Evolutionary conservation across 2,113 vertebrate species (phyloP).

Genomic region (Thinocorus orbignyianus): DNA sequence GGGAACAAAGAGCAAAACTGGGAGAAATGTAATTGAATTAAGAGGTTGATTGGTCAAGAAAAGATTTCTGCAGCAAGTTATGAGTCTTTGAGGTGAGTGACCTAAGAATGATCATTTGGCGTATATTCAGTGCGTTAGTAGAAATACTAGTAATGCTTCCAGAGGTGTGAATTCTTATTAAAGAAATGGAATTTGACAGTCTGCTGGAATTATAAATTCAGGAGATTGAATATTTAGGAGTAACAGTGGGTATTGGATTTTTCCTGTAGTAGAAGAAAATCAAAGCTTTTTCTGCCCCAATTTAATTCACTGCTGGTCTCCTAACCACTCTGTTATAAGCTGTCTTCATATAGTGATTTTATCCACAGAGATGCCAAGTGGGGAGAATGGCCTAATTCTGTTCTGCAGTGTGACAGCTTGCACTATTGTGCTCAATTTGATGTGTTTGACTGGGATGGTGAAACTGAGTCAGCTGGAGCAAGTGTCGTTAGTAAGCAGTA

Average conservation of each 20-base stretch:
- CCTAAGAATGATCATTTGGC: not conserved
- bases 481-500: not conserved
- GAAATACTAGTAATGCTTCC: not conserved
- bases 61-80: not conserved
- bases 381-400: not conserved
- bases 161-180: not conserved
- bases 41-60: not conserved
- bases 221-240: not conserved
- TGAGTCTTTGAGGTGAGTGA: not conserved
- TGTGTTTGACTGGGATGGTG: not conserved
- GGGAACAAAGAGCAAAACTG: not conserved
- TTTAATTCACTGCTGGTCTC: not conserved
- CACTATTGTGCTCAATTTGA: not conserved
- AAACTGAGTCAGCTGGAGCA: not conserved
- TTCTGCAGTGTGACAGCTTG: not conserved
- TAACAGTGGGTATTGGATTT: not conserved
- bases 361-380: not conserved
- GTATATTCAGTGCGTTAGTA: not conserved
- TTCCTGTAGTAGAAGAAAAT: not conserved
- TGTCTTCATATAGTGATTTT: not conserved
- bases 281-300: not conserved
- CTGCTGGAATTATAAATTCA: not conserved
- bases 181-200: not conserved
- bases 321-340: not conserved
- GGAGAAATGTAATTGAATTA: constrained; percentile 3